Base-by-base conservation (phyloP, 1,140 invertebrate genomes). In the Papilio aristodemus region DNA sequence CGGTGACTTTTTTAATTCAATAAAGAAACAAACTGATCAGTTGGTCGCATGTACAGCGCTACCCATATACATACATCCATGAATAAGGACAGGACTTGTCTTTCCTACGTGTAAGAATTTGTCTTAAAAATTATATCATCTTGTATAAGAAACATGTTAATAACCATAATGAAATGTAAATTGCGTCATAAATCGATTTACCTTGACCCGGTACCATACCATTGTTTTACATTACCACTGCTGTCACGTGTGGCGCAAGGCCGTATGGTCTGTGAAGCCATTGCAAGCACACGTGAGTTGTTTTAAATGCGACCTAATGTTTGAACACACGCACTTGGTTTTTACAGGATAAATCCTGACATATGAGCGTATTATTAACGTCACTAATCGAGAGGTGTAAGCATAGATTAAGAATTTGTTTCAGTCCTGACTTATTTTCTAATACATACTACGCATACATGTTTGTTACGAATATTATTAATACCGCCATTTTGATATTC, bases 201-300 rank as follows among this genome's bases (percentile, higher is more conserved):
- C 62, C 62, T 64, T 64, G 62, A 64, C 62, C 22, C 7, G 22
- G 7, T 64, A 43, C 36, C 22, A 27, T 64, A n/a, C 59, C 8
- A 43, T 64, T 43, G 62, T 64, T 13, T 58, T 9, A n/a, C 19
- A 11, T 27, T 39, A 17, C 17, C 14, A 13, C n/a, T n/a, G n/a
- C 36, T 38, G 63, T 46, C 63, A 66, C 27, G 43, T 46, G 63
- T 46, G 41, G 8, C 10, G 17, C 25, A 36, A 66, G 41, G 41
- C 41, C 43, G 27, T 36, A 59, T 14, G 58, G 19, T 36, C 63
- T 32, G 6, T n/a, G 69, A 71, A 71, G 69, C 69, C 69, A 57
- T 71, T 71, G 63, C 63, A 50, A 43, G 67, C 39, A 68, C 69
- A 71, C 69, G 63, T 71, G 69, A 71, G 39, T 13, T 71, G 69